Conservation (phyloP, 2,888 invertebrate species). For the Drosophila peninsularis region DNA sequence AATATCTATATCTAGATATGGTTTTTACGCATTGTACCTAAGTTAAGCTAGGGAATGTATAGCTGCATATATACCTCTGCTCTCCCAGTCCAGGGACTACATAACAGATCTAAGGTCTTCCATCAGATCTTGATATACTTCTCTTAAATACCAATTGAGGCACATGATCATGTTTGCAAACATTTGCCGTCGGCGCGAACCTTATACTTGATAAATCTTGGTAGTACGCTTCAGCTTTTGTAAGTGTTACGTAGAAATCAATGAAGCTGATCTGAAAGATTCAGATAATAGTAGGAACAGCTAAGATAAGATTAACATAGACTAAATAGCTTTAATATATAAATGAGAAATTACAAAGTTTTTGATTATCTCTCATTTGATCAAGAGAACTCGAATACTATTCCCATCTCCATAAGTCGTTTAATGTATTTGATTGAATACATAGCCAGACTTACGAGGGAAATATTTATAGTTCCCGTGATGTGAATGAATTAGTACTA, state of each 20-base stretch:
- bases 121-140: background rate
- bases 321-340: background rate
- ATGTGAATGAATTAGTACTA: background rate
- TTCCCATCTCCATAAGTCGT: background rate
- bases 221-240: background rate
- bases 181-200: conserved; percentile 9
- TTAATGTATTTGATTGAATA: background rate
- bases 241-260: background rate
- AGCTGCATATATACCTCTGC: background rate
- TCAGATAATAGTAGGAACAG: no score
- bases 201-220: background rate
- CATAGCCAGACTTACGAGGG: no score
- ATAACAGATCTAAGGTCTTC: background rate
- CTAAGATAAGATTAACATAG: background rate
- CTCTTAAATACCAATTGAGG: background rate
- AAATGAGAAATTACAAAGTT: background rate
- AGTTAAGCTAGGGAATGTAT: background rate
- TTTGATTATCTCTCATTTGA: background rate
- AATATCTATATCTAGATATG: background rate
- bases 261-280: background rate
- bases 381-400: background rate
- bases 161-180: background rate
- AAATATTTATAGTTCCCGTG: background rate
- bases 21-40: background rate
- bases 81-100: background rate